Base-by-base conservation (phyloP, 2,888 invertebrate species). In the Cheilosia variabilis region DNA sequence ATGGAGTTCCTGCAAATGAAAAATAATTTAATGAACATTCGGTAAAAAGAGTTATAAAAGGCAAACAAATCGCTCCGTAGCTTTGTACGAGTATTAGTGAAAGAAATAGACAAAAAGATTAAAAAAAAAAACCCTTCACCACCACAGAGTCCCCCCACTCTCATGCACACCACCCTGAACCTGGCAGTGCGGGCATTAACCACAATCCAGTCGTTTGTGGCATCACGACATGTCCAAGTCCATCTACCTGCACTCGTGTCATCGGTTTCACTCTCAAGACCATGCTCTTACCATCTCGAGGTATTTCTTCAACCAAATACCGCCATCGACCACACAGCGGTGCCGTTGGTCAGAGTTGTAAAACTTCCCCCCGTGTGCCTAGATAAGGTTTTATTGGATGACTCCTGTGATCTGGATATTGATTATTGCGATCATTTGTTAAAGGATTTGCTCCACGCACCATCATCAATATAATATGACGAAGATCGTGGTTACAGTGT, bases 321-420 rank as follows among this genome's bases (percentile, higher is more conserved):
- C 55, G 31, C 19, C 34, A 10, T 27, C 52, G 52, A 65, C 22
- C 65, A 58, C 65, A 52, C 57, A 63, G 50, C 57, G 72, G 41
- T 52, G 13, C 22, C 52, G 19, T n/a, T 43, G 43, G 52, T 63
- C 72, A 63, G 45, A 63, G 62, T 63, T 80, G 66, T 68, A 53
- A 76, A 57, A 68, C 60, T 68, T 76, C 65, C 52, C 37, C 57
- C 22, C 41, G 9, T 9, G 9, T 34, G 34, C 65, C 52, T 63
- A 71, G 69, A 77, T 81, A 52, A 63, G 43, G 31, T 69, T 65
- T 65, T 77, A 77, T 77, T 81, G 58, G 65, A 58, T 65, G 63
- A 77, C 47, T 77, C 52, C 15, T 41, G 17, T 37, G 71, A 82
- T 77, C 65, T 62, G 60, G 71, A 77, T 71, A 52, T 65, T 71